Conservation (phyloP, 2,888 invertebrate genomes). For the Drosophila mimica region DNA sequence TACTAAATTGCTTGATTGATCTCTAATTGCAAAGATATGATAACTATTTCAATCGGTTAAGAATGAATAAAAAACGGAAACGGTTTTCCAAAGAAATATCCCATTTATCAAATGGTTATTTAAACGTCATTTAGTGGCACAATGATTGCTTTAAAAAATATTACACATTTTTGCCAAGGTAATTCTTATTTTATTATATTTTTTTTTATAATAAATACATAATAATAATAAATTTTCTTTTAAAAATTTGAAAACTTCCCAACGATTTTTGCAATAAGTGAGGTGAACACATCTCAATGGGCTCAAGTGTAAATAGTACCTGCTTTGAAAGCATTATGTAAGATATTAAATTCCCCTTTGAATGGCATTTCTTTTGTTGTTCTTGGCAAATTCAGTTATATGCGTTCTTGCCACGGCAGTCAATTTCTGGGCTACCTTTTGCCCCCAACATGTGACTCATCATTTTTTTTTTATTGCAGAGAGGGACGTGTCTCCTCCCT, state of each 20-base stretch:
- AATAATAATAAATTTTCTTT: neutral
- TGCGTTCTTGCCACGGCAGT: neutral
- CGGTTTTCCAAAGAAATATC: neutral
- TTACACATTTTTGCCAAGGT: neutral
- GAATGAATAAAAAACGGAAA: neutral
- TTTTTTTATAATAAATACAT: neutral
- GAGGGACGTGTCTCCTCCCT: neutral
- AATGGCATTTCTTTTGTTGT: neutral
- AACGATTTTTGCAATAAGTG: neutral
- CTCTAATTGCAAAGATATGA: slow-evolving; percentile 29
- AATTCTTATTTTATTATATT: neutral
- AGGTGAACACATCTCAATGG: neutral
- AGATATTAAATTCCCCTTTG: neutral
- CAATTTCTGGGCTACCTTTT: neutral
- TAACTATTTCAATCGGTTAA: slow-evolving; percentile 7
- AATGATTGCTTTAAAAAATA: neutral
- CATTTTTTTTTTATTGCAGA: neutral
- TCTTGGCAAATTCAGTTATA: neutral
- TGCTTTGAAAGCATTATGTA: neutral
- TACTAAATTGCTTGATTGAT: slow-evolving; percentile 34
- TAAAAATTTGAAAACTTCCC: neutral
- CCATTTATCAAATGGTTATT: neutral
- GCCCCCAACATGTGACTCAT: neutral
- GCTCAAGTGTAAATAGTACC: neutral
- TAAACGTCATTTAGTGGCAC: neutral